phyloP scores from a whole-genome alignment of 2,888 invertebrate genomes.

The Pachliopta kotzebuea region DNA sequence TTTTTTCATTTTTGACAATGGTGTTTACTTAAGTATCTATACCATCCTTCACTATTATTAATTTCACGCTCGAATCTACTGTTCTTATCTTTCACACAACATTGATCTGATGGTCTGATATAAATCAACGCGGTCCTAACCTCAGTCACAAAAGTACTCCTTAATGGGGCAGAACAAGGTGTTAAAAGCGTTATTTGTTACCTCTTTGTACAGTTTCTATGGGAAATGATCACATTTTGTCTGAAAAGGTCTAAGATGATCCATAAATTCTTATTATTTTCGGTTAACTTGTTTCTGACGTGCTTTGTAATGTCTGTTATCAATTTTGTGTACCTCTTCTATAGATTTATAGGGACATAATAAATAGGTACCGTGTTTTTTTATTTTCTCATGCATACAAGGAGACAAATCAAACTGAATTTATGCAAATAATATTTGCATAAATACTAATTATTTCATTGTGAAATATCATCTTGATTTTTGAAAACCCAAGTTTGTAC shows the following conservation, averaged over 20 bases:
- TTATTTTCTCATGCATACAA: neutral
- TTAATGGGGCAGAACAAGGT: constrained; percentile 37
- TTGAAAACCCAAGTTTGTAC: too few species aligned
- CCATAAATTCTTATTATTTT: constrained; percentile 16
- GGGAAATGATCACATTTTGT: constrained; percentile 33
- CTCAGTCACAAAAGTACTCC: constrained; percentile 33
- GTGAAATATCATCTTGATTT: too few species aligned
- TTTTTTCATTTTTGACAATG: too few species aligned
- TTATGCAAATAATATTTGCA: neutral
- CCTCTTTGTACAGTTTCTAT: constrained; percentile 45
- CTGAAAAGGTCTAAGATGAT: constrained; percentile 19
- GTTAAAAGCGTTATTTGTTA: constrained; percentile 58
- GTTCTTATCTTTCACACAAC: constrained; percentile 37
- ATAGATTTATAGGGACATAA: neutral
- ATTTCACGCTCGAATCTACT: constrained; percentile 2
- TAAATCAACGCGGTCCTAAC: constrained; percentile 37
- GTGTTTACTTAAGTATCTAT: too few species aligned
- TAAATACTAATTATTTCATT: too few species aligned
- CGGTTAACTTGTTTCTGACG: constrained; percentile 11
- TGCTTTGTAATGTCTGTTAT: neutral
- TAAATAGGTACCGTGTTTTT: neutral
- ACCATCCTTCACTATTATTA: too few species aligned
- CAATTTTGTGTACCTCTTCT: constrained; percentile 5
- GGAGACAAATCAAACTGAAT: neutral
- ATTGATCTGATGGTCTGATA: constrained; percentile 39